phyloP scores from a whole-genome alignment of 2,113 vertebrate species.

The Atrichornis clamosus region DNA sequence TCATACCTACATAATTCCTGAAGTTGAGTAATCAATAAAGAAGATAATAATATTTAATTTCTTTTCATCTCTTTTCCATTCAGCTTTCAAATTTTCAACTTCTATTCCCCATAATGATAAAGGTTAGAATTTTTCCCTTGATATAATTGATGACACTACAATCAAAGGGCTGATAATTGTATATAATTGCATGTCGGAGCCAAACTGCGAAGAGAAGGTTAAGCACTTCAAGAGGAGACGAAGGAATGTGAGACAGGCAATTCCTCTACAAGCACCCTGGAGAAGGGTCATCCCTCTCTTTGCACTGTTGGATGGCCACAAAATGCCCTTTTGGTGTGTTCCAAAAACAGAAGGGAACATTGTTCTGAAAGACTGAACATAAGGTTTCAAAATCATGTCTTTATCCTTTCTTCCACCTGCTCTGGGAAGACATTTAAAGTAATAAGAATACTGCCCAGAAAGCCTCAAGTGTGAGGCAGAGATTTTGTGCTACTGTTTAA shows the following conservation, averaged over 20 bases:
- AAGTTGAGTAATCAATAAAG: background rate
- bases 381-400: background rate
- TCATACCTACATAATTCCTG: background rate
- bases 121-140: background rate
- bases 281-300: background rate
- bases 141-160: conserved; percentile 53
- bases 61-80: background rate
- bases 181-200: conserved; percentile 40
- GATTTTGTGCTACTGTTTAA: conserved; percentile 26
- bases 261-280: background rate
- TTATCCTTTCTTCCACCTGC: background rate
- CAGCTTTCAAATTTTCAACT: background rate
- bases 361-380: background rate
- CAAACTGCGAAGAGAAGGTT: conserved; percentile 55
- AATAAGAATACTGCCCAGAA: background rate
- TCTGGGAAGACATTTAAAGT: background rate
- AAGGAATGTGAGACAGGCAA: background rate
- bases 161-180: conserved; percentile 52
- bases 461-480: background rate
- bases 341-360: background rate
- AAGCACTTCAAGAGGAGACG: conserved; percentile 22
- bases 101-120: background rate
- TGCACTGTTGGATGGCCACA: background rate
- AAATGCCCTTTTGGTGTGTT: background rate
- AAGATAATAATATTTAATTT: background rate